A percentile compares a stretch with the other conserved stretches of the same genome.
These are phyloP conservation scores for Colletes latitarsis DNA, from an alignment of 1,140 invertebrate genomes.

Conservation along the genomic window DNA sequence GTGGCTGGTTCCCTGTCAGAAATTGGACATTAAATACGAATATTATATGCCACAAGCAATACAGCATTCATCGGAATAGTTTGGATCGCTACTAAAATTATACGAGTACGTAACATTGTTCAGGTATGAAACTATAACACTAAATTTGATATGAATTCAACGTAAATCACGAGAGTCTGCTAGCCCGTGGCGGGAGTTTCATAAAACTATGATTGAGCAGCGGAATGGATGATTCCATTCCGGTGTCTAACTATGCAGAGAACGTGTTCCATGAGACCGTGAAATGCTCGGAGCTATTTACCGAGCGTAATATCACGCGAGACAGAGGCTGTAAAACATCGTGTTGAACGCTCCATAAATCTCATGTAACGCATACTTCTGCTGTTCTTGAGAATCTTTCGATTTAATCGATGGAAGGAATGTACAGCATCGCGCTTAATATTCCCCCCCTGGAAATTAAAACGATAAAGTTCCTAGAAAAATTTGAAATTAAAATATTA, in stretches of 20 bases:
- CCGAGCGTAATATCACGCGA: slow-evolving; percentile 5
- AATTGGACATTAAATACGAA: not conserved
- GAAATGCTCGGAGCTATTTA: slow-evolving; percentile 36
- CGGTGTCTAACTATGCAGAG: slow-evolving; percentile 33
- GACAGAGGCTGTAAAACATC: slow-evolving; percentile 15
- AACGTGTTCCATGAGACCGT: slow-evolving; percentile 20
- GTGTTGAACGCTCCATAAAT: not conserved
- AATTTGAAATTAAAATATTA: no score
- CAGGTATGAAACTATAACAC: not conserved
- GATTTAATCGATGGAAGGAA: not conserved
- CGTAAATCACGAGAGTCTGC: not conserved
- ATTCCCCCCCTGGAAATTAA: no score
- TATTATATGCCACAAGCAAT: not conserved
- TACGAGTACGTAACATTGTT: not conserved
- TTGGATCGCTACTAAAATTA: not conserved
- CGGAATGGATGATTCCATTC: slow-evolving; percentile 1
- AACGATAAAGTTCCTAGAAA: no score
- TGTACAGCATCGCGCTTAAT: not conserved
- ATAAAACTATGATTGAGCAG: slow-evolving; percentile 17
- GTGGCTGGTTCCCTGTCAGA: not conserved
- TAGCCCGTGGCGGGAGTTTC: not conserved
- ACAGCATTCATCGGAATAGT: no score
- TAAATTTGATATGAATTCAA: not conserved
- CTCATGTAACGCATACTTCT: not conserved
- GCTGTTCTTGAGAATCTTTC: not conserved